Base-by-base conservation (phyloP, 2,888 invertebrate species). In the Oscheius sp. region DNA sequence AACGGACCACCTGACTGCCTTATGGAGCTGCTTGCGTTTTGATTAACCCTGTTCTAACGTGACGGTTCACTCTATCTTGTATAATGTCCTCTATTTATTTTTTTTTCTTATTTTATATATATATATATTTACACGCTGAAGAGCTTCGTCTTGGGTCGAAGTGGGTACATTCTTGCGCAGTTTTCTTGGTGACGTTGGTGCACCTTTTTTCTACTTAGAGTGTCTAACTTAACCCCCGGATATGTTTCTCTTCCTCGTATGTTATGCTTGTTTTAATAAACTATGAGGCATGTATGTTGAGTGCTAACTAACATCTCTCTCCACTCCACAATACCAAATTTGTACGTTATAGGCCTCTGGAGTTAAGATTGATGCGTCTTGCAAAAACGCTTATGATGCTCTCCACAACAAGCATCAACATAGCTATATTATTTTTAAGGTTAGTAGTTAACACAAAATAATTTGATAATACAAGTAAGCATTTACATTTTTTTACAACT, bases 401-500 rank as follows among this genome's bases (percentile, higher is more conserved):
- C 78, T 86, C 63, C 85, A 86, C 80, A 82, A 84, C 75, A 80
- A 81, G 70, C 86, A 86, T 71, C 71, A 78, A 66, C 83, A 86
- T 75, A 74, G 80, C 68, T 86, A 80, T 74, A 74, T 86, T 64
- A 86, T 86, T 72, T 86, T 83, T 76, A 79, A 75, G 75, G 77
- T 78, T 47, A 9, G 14, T n/a, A n/a, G n/a, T n/a, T n/a, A n/a
- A n/a, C n/a, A n/a, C n/a, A n/a, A n/a, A n/a, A n/a, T n/a, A n/a
- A n/a, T n/a, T n/a, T n/a, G n/a, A n/a, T n/a, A n/a, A n/a, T n/a
- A n/a, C n/a, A n/a, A n/a, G n/a, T n/a, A n/a, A n/a, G n/a, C n/a
- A n/a, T n/a, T n/a, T n/a, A n/a, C n/a, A n/a, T n/a, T n/a, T n/a
- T n/a, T n/a, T n/a, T n/a, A n/a, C n/a, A n/a, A n/a, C n/a, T n/a